phyloP scores from a whole-genome alignment of 2,797 vertebrate genomes.

The Phalloptychus januarius region DNA sequence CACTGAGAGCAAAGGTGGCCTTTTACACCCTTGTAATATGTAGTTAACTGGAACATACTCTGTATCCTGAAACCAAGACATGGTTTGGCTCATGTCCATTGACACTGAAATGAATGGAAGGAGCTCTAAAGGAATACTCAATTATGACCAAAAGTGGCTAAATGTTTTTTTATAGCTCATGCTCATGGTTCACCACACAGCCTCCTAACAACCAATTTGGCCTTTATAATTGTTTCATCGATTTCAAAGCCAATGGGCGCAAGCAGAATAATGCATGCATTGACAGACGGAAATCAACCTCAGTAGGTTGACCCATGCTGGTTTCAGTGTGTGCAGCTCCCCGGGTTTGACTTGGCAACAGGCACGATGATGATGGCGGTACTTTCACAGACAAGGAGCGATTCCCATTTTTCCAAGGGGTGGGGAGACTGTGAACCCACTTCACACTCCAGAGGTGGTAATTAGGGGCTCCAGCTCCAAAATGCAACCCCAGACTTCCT shows the following conservation, averaged over 20 bases:
- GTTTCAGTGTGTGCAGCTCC: conserved; percentile 69
- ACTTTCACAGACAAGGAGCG: conserved; percentile 73
- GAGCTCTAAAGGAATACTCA: conserved; percentile 41
- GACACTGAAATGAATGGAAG: conserved; percentile 61
- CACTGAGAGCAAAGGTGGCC: conserved; percentile 57
- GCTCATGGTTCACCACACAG: conserved; percentile 72
- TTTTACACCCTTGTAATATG: conserved; percentile 59
- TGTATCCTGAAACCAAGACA: conserved; percentile 53
- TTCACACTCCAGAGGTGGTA: conserved; percentile 66
- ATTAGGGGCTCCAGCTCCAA: conserved; percentile 62
- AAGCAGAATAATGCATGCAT: conserved; percentile 39
- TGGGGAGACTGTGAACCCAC: conserved; percentile 30
- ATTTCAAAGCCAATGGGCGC: conserved; percentile 53
- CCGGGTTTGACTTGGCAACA: conserved; percentile 76
- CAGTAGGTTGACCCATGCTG: conserved; percentile 21
- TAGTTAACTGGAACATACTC: conserved; percentile 64
- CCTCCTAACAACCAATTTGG: conserved; percentile 57
- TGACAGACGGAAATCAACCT: conserved; percentile 47
- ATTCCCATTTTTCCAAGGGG: conserved; percentile 66
- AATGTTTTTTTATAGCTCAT: conserved; percentile 57
- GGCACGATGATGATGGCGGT: conserved; percentile 72
- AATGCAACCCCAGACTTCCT: conserved; percentile 56
- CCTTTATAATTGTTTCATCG: conserved; percentile 39
- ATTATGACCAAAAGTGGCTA: conserved; percentile 67
- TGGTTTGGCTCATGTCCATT: conserved; percentile 66